Evolutionary conservation across 2,113 vertebrate species (phyloP).

Genomic region (Bos taurus): ARS-UCD2.0 NC_037337.1:50143001-50143500

Average conservation of each 20-base stretch:
- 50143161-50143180: neutral
- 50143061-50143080: neutral
- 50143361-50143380: neutral
- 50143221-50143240: too few species aligned
- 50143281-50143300: neutral
- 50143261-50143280: neutral
- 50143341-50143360: neutral
- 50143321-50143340: neutral
- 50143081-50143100: neutral
- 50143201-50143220: neutral
- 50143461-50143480: neutral
- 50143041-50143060: neutral
- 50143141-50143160: neutral
- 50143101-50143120: neutral
- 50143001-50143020: neutral
- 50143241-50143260: neutral
- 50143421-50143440: neutral
- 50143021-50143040: neutral
- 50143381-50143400: neutral
- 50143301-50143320: neutral
- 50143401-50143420: neutral
- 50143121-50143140: neutral
- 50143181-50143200: neutral
- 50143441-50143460: neutral
- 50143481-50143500: neutral